phyloP scores from a whole-genome alignment of 2,797 vertebrate species.

The Eupleurogrammus muticus region DNA sequence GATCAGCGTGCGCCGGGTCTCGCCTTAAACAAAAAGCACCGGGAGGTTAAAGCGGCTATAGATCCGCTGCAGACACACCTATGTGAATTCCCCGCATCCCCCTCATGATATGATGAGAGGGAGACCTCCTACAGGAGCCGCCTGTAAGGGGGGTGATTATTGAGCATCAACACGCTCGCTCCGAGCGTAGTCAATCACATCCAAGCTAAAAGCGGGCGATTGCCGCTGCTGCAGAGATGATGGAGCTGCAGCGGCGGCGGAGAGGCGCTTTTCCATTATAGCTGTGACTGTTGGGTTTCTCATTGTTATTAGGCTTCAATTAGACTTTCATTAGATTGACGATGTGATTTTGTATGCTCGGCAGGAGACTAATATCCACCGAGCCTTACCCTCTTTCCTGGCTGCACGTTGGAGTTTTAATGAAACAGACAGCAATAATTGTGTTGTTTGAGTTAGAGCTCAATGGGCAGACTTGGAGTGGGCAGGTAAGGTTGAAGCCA shows the following conservation, averaged over 20 bases:
- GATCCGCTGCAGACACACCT: constrained; percentile 25
- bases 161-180: constrained; percentile 69
- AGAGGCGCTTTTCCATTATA: constrained; percentile 50
- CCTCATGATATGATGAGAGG: constrained; percentile 46
- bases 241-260: constrained; percentile 37
- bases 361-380: constrained; percentile 47
- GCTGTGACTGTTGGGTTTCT: constrained; percentile 59
- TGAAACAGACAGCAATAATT: constrained; percentile 36
- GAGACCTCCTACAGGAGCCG: constrained; percentile 47
- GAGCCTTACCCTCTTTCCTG: constrained; percentile 29
- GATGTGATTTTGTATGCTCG: constrained; percentile 62
- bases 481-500: constrained; percentile 16
- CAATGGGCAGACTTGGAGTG: constrained; percentile 7
- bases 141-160: constrained; percentile 60
- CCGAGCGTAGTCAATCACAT: constrained; percentile 58
- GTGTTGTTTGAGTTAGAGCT: constrained; percentile 25
- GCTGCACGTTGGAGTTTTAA: constrained; percentile 48
- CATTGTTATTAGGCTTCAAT: constrained; percentile 50
- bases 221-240: constrained; percentile 18
- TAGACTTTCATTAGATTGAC: constrained; percentile 70
- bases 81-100: constrained; percentile 44
- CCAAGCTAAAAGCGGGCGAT: constrained; percentile 61
- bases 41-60: constrained; percentile 39
- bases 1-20: too few species aligned
- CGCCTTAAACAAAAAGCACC: constrained; percentile 2